Evolutionary conservation across 2,113 vertebrate genomes (phyloP).

Genomic region (Laterallus jamaicensis): DNA sequence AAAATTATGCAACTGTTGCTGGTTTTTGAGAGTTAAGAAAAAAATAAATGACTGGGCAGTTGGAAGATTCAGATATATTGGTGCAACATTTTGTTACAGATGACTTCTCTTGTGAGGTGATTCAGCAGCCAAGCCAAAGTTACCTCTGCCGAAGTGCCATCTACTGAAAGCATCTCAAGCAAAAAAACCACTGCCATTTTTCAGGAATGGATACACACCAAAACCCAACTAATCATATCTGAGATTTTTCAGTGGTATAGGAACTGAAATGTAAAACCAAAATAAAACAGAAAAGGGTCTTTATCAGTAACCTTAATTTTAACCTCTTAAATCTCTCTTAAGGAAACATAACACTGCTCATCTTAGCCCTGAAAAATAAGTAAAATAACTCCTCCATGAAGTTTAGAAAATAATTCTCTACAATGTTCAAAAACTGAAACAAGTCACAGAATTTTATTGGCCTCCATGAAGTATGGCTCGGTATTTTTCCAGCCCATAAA

Average conservation of each 20-base stretch:
- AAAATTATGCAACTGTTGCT: neutral
- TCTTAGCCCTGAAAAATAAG: neutral
- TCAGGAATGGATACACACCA: neutral
- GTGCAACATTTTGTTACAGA: neutral
- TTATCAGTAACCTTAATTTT: neutral
- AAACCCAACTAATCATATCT: neutral
- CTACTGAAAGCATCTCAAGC: neutral
- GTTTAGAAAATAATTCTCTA: neutral
- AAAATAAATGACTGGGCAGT: neutral
- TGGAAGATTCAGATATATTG: neutral
- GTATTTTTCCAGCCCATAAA: neutral
- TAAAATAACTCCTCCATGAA: neutral
- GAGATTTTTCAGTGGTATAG: neutral
- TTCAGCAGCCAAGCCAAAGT: neutral
- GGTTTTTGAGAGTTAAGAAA: neutral
- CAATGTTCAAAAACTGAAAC: neutral
- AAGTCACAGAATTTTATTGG: neutral
- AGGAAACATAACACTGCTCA: accelerated
- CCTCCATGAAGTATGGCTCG: neutral
- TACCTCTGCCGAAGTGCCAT: neutral
- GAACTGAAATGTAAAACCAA: neutral
- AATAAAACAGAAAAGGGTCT: neutral
- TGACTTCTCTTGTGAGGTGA: neutral
- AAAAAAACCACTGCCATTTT: neutral
- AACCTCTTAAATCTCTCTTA: neutral